phyloP scores from a whole-genome alignment of 2,888 invertebrate genomes.

The Campoletis raptor region DNA sequence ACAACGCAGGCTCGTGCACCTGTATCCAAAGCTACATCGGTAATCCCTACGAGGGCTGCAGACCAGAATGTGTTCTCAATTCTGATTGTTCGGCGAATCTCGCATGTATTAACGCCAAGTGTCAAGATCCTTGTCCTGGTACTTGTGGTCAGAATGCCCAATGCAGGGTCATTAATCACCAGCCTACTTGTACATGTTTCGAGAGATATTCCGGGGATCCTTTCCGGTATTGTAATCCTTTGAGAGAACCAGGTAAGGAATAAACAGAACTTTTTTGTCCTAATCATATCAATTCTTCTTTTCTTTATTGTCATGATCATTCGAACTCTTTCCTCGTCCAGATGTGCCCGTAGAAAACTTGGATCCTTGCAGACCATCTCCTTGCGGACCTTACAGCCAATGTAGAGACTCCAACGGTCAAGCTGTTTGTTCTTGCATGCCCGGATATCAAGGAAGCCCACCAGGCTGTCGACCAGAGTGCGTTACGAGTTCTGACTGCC shows the following conservation, averaged over 20 bases:
- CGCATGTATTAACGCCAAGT: conserved; percentile 90
- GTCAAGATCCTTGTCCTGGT: conserved; percentile 93
- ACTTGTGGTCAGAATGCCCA: conserved; percentile 89
- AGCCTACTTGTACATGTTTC: conserved; percentile 85
- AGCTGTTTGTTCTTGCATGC: conserved; percentile 91
- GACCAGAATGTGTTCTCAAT: conserved; percentile 86
- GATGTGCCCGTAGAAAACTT: conserved; percentile 68
- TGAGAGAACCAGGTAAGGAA: conserved; percentile 49
- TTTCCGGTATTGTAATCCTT: conserved; percentile 86
- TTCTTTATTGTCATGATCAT: neutral
- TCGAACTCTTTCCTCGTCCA: conserved; percentile 38
- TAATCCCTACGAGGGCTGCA: conserved; percentile 85
- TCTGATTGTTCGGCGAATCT: conserved; percentile 85
- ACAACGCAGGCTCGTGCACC: conserved; percentile 86
- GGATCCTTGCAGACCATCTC: conserved; percentile 81
- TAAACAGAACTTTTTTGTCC: neutral
- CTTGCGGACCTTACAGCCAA: conserved; percentile 89
- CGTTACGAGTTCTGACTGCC: conserved; percentile 91
- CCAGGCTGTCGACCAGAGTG: conserved; percentile 92
- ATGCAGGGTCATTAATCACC: conserved; percentile 85
- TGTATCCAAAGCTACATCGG: conserved; percentile 85
- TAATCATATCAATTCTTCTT: neutral
- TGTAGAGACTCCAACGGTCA: conserved; percentile 82
- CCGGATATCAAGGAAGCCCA: conserved; percentile 92
- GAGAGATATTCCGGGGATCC: conserved; percentile 85